Conservation (phyloP, 2,113 vertebrate genomes). For the Crotalus horridus region DNA sequence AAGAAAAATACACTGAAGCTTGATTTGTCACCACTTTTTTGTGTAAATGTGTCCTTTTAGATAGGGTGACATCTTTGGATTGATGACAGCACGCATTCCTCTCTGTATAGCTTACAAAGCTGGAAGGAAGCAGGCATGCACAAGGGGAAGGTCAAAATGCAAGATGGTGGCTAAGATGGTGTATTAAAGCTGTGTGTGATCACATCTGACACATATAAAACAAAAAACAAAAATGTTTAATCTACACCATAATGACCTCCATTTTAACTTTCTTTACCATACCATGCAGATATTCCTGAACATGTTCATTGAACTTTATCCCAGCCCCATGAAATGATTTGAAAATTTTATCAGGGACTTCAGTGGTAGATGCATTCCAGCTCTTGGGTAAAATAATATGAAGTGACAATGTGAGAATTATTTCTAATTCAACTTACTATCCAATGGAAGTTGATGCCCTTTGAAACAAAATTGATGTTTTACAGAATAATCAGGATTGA, state of each 20-base stretch:
- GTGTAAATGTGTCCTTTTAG: conserved; percentile 23
- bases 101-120: conserved; percentile 24
- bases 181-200: too few relatives aligned
- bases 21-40: background rate
- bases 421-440: conserved; percentile 10
- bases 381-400: conserved; percentile 9
- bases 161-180: too few relatives aligned
- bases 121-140: conserved; percentile 27
- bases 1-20: background rate
- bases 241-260: too few relatives aligned
- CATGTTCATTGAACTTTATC: background rate
- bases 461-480: background rate
- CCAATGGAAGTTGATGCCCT: background rate
- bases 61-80: background rate
- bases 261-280: too few relatives aligned
- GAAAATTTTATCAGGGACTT: conserved; percentile 6
- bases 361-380: background rate
- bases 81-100: conserved; percentile 17
- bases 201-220: too few relatives aligned
- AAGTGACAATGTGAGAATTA: conserved; percentile 22
- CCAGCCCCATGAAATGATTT: background rate
- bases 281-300: too few relatives aligned
- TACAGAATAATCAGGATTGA: background rate
- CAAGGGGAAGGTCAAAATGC: too few relatives aligned
- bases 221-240: too few relatives aligned